Evolutionary conservation across 2,888 invertebrate genomes (phyloP).

Genomic region (Agrotis exclamationis): DNA sequence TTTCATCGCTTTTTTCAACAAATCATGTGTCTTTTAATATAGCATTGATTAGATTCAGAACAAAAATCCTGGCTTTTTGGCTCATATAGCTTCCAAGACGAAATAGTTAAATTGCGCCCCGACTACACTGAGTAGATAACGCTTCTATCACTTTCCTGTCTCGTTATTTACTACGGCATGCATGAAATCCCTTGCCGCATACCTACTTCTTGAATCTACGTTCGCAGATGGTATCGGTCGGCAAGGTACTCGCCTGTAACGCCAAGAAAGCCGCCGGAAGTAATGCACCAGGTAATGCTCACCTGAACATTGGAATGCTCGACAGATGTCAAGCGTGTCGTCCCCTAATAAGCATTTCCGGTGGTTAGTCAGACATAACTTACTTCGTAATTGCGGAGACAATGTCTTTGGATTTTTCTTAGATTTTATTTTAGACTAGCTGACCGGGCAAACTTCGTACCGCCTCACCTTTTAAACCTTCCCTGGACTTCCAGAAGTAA

Average conservation of each 20-base stretch:
- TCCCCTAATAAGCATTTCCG: conserved; percentile 50
- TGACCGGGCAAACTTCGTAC: too few species aligned
- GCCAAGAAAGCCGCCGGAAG: conserved; percentile 20
- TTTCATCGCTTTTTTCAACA: neutral
- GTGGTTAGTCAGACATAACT: conserved; percentile 47
- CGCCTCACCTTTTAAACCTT: too few species aligned
- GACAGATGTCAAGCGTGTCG: conserved; percentile 59
- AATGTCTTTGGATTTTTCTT: conserved; percentile 6
- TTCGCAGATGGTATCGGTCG: neutral
- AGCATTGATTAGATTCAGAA: neutral
- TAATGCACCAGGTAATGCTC: conserved; percentile 8
- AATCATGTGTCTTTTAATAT: too few species aligned
- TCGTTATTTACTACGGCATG: neutral
- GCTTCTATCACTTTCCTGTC: neutral
- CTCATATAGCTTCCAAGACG: neutral
- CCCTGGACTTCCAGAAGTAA: too few species aligned
- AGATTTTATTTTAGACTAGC: neutral
- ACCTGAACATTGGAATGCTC: conserved; percentile 53
- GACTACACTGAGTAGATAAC: neutral
- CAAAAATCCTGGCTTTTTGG: neutral
- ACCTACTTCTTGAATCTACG: neutral
- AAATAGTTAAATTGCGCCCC: neutral
- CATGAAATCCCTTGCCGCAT: neutral
- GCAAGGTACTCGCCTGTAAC: conserved; percentile 17
- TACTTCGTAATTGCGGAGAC: conserved; percentile 39